Percentiles rank a stretch among this genome's conserved stretches.
Evolutionary conservation across 2,797 vertebrate genomes (phyloP).

Genomic region (Falco concolor): DNA sequence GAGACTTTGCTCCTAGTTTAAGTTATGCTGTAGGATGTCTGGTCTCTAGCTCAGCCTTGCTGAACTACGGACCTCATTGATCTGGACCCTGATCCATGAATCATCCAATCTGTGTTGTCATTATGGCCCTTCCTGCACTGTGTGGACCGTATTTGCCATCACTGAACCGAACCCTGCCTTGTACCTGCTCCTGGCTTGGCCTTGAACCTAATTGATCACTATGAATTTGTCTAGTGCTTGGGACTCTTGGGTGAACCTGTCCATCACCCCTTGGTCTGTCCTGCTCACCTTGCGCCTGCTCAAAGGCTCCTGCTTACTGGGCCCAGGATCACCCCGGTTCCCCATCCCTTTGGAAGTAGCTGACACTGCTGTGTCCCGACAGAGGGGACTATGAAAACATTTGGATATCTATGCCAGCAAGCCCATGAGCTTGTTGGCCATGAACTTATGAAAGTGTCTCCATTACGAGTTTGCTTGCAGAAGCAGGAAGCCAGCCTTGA

Average conservation of each 20-base stretch:
- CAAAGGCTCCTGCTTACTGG: background rate
- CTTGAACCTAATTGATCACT: background rate
- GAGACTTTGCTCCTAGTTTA: background rate
- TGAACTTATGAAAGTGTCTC: background rate
- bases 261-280: background rate
- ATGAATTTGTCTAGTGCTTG: too few species aligned
- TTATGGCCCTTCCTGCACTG: background rate
- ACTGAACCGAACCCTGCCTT: background rate
- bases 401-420: accelerated
- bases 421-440: accelerated
- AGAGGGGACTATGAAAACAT: background rate
- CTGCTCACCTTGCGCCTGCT: background rate
- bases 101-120: accelerated
- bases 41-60: background rate
- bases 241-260: background rate
- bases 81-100: background rate
- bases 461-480: background rate
- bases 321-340: accelerated
- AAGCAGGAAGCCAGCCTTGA: background rate
- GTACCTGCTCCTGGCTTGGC: background rate
- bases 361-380: background rate
- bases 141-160: background rate
- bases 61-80: background rate
- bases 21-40: background rate
- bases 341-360: background rate